phyloP scores from a whole-genome alignment of 2,797 vertebrate species.

The Uromys caudimaculatus region DNA sequence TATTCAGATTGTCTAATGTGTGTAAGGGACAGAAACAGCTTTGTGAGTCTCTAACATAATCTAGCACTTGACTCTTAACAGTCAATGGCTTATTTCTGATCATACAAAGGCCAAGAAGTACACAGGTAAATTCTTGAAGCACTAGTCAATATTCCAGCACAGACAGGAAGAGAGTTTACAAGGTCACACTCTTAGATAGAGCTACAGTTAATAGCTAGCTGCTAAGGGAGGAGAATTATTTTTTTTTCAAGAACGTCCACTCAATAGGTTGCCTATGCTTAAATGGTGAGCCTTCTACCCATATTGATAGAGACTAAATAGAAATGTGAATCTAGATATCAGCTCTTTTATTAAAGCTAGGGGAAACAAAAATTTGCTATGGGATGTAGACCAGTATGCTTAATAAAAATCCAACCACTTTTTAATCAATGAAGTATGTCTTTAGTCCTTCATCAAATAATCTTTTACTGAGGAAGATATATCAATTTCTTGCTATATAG shows the following conservation, averaged over 20 bases:
- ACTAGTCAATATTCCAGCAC: not conserved
- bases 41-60: not conserved
- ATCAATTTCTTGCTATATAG: not conserved
- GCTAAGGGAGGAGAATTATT: not conserved
- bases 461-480: slow-evolving; percentile 43
- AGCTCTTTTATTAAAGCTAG: slow-evolving; percentile 42
- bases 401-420: slow-evolving; percentile 16
- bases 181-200: not conserved
- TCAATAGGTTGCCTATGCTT: not conserved
- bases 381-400: not conserved
- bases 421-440: not conserved
- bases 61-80: not conserved
- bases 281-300: not conserved
- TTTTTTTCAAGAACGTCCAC: not conserved
- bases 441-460: slow-evolving; percentile 33
- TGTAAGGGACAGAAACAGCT: not conserved
- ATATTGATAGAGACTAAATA: not conserved
- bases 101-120: not conserved
- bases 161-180: not conserved
- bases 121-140: not conserved
- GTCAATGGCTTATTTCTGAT: slow-evolving; percentile 33
- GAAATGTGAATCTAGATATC: not conserved
- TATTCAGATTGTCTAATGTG: not conserved
- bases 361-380: slow-evolving; percentile 19
- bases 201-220: not conserved